Percentiles rank a stretch among this genome's conserved stretches.
These are phyloP conservation scores for Eristalis arbustorum DNA, from an alignment of 2,888 invertebrate species.

Conservation along the genomic window DNA sequence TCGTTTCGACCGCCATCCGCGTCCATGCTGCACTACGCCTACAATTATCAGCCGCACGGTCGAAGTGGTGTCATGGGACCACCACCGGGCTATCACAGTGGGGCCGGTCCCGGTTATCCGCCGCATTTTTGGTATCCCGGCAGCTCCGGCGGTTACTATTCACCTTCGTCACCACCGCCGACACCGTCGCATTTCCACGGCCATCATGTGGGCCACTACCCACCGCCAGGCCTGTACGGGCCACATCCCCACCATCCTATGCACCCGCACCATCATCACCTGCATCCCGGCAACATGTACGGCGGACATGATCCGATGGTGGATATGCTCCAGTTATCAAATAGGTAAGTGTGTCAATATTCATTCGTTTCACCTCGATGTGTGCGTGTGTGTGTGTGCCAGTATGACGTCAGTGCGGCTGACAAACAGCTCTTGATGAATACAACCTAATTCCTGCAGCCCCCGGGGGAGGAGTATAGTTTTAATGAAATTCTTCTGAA, in stretches of 20 bases:
- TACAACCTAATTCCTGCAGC: too few relatives aligned
- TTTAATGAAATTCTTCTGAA: too few relatives aligned
- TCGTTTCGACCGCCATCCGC: conserved; percentile 75
- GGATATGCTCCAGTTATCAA: conserved; percentile 79
- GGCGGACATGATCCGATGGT: conserved; percentile 76
- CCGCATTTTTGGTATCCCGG: conserved; percentile 78
- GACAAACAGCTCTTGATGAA: too few relatives aligned
- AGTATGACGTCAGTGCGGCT: too few relatives aligned
- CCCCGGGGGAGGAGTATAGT: too few relatives aligned
- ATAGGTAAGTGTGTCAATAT: conserved; percentile 75
- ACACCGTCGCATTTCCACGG: conserved; percentile 56
- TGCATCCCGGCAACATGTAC: conserved; percentile 44
- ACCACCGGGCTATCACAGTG: conserved; percentile 42
- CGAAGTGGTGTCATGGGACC: conserved; percentile 49
- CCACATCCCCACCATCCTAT: conserved; percentile 44
- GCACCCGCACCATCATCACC: conserved; percentile 60
- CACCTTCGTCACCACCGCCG: conserved; percentile 15
- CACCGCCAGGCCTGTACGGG: conserved; percentile 37
- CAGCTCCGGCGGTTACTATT: conserved; percentile 38
- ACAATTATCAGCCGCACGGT: conserved; percentile 72
- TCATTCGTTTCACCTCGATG: too few relatives aligned
- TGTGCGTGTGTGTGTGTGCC: too few relatives aligned
- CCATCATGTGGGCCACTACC: conserved; percentile 49
- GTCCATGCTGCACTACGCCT: conserved; percentile 74
- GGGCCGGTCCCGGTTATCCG: conserved; percentile 69